phyloP scores from a whole-genome alignment of 2,797 vertebrate species.

The Leptatherina wallacei region DNA sequence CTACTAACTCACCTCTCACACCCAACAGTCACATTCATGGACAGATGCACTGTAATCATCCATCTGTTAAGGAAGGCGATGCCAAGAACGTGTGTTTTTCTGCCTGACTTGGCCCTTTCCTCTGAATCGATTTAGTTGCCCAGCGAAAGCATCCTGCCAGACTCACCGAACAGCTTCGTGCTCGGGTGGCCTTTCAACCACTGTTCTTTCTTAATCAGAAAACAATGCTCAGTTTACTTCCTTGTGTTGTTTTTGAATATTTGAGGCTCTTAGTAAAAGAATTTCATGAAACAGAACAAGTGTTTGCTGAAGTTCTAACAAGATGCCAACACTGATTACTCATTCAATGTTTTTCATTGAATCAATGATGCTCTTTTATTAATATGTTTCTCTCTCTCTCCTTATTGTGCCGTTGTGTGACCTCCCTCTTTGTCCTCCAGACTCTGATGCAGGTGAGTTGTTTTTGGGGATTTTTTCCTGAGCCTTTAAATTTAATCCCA shows the following conservation, averaged over 20 bases:
- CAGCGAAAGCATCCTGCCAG: constrained; percentile 39
- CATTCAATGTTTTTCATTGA: constrained; percentile 7
- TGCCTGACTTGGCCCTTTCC: constrained; percentile 19
- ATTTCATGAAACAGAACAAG: not conserved
- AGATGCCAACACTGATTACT: not conserved
- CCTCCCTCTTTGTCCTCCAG: constrained; percentile 68
- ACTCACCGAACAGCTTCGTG: constrained; percentile 1
- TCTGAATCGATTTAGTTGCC: constrained; percentile 17
- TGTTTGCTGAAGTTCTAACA: not conserved
- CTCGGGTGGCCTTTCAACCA: constrained; percentile 16
- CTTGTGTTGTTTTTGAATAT: not conserved
- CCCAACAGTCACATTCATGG: constrained; percentile 18
- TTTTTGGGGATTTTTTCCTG: not conserved
- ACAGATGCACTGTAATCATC: constrained; percentile 59
- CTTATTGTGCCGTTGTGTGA: not conserved
- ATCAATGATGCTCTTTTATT: not conserved
- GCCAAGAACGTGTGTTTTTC: constrained; percentile 60
- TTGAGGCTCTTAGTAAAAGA: not conserved
- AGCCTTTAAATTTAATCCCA: not conserved
- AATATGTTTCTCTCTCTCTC: constrained; percentile 25
- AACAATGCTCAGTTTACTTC: not conserved
- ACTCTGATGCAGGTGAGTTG: constrained; percentile 94
- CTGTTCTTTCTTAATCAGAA: constrained; percentile 3
- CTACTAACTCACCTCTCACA: not conserved
- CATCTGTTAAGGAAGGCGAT: constrained; percentile 70